Conservation (phyloP, 1,140 invertebrate genomes). For the Cheumatopsyche charites region DNA sequence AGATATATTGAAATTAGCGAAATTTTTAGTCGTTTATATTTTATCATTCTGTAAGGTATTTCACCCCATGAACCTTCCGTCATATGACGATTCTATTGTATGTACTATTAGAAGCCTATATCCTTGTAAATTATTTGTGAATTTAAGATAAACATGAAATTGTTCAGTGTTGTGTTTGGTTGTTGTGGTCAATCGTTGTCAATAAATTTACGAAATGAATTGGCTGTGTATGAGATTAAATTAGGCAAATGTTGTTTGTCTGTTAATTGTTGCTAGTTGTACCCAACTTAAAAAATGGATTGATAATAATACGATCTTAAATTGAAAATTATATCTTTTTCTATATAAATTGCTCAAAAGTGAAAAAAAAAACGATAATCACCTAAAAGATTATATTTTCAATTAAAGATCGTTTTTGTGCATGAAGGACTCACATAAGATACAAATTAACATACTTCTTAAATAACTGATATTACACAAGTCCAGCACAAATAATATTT, state of each 20-base stretch:
- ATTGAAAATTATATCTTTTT: constrained; percentile 10
- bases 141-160: constrained; percentile 17
- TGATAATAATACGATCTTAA: constrained; percentile 9
- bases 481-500: constrained; percentile 16
- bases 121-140: constrained; percentile 30
- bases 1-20: background rate
- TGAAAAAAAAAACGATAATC: background rate
- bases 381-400: background rate
- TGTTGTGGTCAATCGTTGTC: constrained; percentile 15
- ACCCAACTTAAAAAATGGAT: background rate
- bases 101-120: constrained; percentile 34
- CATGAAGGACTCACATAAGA: constrained; percentile 16
- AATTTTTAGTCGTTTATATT: background rate
- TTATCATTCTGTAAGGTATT: constrained; percentile 9
- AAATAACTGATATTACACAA: constrained; percentile 4
- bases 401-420: constrained; percentile 10
- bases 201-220: constrained; percentile 15
- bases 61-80: constrained; percentile 8
- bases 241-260: constrained; percentile 31
- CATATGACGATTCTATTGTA: constrained; percentile 19
- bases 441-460: background rate
- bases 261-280: constrained; percentile 30
- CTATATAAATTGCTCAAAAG: background rate
- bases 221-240: constrained; percentile 26
- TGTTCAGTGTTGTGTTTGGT: constrained; percentile 22